These are phyloP conservation scores for Raja brachyura DNA, from an alignment of 2,113 vertebrate genomes.

Conservation along the genomic window DNA sequence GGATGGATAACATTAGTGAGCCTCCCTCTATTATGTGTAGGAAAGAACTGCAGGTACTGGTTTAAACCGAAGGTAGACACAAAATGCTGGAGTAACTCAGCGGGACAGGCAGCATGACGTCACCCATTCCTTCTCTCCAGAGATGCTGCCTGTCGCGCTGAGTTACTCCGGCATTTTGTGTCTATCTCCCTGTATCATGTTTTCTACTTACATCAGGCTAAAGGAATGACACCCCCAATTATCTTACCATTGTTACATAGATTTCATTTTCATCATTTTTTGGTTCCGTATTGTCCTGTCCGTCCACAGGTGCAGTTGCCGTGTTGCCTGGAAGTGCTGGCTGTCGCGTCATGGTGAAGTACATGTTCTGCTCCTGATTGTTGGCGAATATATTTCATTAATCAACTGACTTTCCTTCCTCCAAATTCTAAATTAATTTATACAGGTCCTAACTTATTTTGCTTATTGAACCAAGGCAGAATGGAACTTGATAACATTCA, in stretches of 20 bases:
- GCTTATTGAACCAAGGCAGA: not conserved
- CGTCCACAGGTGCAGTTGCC: not conserved
- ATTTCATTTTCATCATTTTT: not conserved
- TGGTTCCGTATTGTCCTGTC: not conserved
- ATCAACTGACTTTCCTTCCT: not conserved
- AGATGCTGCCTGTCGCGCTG: too few species aligned
- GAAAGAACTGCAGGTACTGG: too few species aligned
- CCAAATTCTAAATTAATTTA: not conserved
- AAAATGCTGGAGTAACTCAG: too few species aligned
- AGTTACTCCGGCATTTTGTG: too few species aligned
- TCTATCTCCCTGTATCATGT: not conserved
- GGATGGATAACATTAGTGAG: not conserved
- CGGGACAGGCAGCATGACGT: too few species aligned
- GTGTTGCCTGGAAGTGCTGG: not conserved
- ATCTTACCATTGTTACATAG: conserved; percentile 27
- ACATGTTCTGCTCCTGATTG: not conserved
- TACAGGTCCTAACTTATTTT: not conserved
- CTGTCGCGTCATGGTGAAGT: not conserved
- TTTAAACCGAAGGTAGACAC: too few species aligned
- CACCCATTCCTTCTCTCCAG: too few species aligned
- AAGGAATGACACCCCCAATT: not conserved
- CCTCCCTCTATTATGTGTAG: not conserved
- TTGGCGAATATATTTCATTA: not conserved
- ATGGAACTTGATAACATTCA: not conserved
- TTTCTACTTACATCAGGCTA: not conserved